A percentile compares a stretch with the other conserved stretches of the same genome.
Evolutionary conservation across 2,888 invertebrate genomes (phyloP).

Genomic region (Osedax frankpressi): DNA sequence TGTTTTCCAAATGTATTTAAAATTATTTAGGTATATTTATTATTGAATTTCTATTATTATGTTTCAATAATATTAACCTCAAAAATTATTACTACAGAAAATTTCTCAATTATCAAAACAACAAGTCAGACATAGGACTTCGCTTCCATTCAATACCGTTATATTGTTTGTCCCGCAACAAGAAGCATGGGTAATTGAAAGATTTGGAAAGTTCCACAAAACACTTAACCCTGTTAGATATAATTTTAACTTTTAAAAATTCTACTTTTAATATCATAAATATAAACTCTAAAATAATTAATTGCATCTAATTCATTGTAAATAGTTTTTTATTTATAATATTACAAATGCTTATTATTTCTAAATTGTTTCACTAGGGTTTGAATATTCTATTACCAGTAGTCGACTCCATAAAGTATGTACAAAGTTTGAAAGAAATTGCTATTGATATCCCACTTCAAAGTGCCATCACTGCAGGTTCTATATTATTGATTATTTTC

Average conservation of each 20-base stretch:
- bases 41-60: no score
- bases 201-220: conserved; percentile 91
- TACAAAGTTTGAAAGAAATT: conserved; percentile 95
- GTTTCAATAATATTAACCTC: no score
- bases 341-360: no score
- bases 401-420: conserved; percentile 83
- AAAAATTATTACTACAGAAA: no score
- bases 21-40: no score
- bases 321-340: no score
- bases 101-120: not conserved
- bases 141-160: conserved; percentile 61
- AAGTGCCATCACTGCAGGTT: conserved; percentile 80
- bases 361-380: conserved; percentile 54
- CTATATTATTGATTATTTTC: not conserved
- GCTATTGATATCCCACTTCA: conserved; percentile 98
- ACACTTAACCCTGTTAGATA: conserved; percentile 66
- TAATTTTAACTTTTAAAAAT: not conserved
- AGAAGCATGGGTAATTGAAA: conserved; percentile 76
- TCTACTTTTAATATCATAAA: not conserved
- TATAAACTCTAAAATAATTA: no score
- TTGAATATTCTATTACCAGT: conserved; percentile 80
- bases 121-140: not conserved
- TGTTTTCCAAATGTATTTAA: no score
- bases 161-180: conserved; percentile 98
- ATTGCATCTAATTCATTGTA: no score